phyloP scores from a whole-genome alignment of 2,797 vertebrate genomes.

The Chaetodon trifasciatus region DNA sequence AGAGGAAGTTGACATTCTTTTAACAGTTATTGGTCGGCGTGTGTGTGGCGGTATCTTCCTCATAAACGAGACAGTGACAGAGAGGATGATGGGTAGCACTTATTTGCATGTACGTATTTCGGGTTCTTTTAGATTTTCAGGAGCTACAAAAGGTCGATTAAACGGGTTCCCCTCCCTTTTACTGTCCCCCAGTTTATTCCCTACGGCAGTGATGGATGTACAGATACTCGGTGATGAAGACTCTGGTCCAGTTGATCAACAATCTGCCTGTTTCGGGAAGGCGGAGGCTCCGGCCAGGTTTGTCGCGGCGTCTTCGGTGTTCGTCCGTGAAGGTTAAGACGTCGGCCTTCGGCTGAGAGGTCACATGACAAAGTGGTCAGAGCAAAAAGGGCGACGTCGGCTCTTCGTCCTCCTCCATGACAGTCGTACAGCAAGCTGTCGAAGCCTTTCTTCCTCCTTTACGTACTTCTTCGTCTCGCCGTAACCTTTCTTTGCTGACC shows the following conservation, averaged over 20 bases:
- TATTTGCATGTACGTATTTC: slow-evolving; percentile 68
- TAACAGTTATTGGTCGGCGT: slow-evolving; percentile 42
- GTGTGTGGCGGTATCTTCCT: slow-evolving; percentile 45
- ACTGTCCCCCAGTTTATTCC: slow-evolving; percentile 38
- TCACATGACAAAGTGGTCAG: slow-evolving; percentile 24
- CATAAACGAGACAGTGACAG: slow-evolving; percentile 58
- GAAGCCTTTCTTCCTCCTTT: slow-evolving; percentile 4
- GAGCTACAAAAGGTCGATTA: slow-evolving; percentile 79
- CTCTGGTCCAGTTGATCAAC: slow-evolving; percentile 43
- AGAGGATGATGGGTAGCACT: slow-evolving; percentile 59
- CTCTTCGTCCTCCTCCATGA: not conserved
- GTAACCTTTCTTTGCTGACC: slow-evolving; percentile 24
- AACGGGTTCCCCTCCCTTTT: slow-evolving; percentile 22
- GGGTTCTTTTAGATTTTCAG: slow-evolving; percentile 40
- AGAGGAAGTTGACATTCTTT: slow-evolving; percentile 62
- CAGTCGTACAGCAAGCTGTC: not conserved
- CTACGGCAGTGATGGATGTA: slow-evolving; percentile 80
- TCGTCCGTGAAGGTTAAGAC: slow-evolving; percentile 30
- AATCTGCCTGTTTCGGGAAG: slow-evolving; percentile 33
- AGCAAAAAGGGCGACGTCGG: slow-evolving; percentile 20
- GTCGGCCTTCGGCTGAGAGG: slow-evolving; percentile 30
- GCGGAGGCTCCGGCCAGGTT: not conserved
- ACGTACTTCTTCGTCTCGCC: not conserved
- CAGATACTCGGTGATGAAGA: slow-evolving; percentile 70
- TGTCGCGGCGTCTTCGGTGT: slow-evolving; percentile 48